Conservation (phyloP, 1,140 invertebrate genomes). For the Philopotamus ludificatus region DNA sequence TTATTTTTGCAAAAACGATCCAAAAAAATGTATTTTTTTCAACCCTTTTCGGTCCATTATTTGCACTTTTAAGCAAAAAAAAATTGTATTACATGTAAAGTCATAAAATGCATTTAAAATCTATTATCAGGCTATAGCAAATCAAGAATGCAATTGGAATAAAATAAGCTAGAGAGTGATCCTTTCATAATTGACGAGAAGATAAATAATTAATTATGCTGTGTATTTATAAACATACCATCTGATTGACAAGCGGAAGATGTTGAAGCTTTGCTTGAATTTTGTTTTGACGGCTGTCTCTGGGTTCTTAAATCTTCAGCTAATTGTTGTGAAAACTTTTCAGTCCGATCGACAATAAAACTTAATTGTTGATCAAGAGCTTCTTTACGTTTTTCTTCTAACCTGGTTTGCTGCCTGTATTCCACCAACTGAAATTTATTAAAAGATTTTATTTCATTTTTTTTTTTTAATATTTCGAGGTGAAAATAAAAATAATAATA, state of each 20-base stretch:
- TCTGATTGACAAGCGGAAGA: conserved; percentile 55
- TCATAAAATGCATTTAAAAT: no score
- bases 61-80: no score
- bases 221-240: conserved; percentile 44
- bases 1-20: no score
- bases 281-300: conserved; percentile 46
- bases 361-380: conserved; percentile 96
- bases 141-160: no score
- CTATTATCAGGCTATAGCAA: no score
- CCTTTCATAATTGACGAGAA: no score
- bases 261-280: conserved; percentile 54
- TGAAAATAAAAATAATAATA: conserved; percentile 43
- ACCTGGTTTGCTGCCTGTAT: conserved; percentile 86
- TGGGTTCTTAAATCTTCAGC: conserved; percentile 72
- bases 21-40: no score
- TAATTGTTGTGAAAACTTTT: conserved; percentile 92
- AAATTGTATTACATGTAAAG: no score
- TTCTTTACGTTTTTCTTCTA: conserved; percentile 94
- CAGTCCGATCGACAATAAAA: conserved; percentile 98
- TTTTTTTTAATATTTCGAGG: conserved; percentile 94
- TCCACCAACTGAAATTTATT: conserved; percentile 74
- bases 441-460: background rate
- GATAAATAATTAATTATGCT: no score
- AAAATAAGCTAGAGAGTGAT: no score
- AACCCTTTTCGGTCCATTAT: no score